These are phyloP conservation scores for Junonia oenone DNA, from an alignment of 2,888 invertebrate genomes.

Conservation along the genomic window DNA sequence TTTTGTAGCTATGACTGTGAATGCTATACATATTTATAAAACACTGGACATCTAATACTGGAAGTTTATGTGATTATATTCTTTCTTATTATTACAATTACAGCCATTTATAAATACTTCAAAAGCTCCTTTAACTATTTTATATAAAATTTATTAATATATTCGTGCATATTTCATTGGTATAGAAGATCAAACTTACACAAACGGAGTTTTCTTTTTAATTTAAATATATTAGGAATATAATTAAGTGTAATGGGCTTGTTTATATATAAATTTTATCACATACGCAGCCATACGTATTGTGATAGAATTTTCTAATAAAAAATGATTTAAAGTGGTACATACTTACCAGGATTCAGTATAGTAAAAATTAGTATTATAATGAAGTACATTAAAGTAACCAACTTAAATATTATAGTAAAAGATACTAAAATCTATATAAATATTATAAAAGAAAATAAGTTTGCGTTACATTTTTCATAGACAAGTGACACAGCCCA, in stretches of 20 bases:
- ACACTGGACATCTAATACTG: conserved; percentile 41
- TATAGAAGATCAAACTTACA: too few species aligned
- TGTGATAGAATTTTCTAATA: conserved; percentile 11
- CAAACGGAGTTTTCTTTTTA: not conserved
- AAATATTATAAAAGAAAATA: too few species aligned
- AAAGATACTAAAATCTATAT: too few species aligned
- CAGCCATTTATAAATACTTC: not conserved
- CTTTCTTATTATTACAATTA: conserved; percentile 10
- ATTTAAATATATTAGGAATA: not conserved
- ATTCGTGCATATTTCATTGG: too few species aligned
- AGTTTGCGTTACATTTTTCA: not conserved
- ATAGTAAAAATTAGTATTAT: too few species aligned
- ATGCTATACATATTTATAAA: not conserved
- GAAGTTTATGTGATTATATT: conserved; percentile 65
- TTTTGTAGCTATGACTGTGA: not conserved
- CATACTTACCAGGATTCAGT: too few species aligned
- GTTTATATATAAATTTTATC: conserved; percentile 9
- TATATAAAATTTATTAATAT: too few species aligned
- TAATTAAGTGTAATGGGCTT: conserved; percentile 11
- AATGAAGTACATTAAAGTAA: too few species aligned
- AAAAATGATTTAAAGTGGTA: not conserved
- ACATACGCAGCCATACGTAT: conserved; percentile 36
- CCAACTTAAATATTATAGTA: too few species aligned
- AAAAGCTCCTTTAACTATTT: not conserved
- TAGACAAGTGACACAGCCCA: not conserved